Evolutionary conservation across 2,797 vertebrate genomes (phyloP), one percentile per base, ranked within the genome.

Genomic region (Esox lucius): DNA sequence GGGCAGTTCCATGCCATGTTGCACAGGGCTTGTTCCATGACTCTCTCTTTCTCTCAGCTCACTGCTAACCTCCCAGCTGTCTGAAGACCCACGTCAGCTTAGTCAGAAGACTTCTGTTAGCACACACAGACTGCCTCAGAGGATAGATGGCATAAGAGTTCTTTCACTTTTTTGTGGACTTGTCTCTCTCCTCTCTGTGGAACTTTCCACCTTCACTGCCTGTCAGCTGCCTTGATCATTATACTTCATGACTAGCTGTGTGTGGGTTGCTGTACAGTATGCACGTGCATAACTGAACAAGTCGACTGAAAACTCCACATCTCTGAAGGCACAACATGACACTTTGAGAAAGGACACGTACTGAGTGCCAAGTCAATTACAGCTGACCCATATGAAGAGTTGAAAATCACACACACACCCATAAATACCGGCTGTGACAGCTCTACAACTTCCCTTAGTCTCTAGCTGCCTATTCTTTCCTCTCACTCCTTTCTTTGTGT

Each of bases 171-270:
- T 24, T 53, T 22, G 7, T 61, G 22, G 56, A 61, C 56, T 61
- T 56, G 17, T 56, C 19, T 56, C 51, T 1, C 19, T 59, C 56
- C 26, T 33, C 5, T 65, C 15, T 22, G 7, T 68, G 35, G 66
- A 68, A 68, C 66, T 6, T 68, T 24, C 66, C 66, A 42, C 17
- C 35, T 68, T 19, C n/a, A 12, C 35, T n/a, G 33, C 66, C 48
- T n/a, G 26, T 74, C 24, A 75, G 56, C 46, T 75, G 61, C 46
- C 75, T 71, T 46, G 68, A 35, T 74, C 26, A 69, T 53, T 9
- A 5, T 77, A 65, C 75, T 70, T 77, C 78, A 84, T 75, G 75
- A 22, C 9, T 77, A 84, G 77, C 66, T 66, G 5, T 64, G 48
- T 53, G 31, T 72, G 64, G 28, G 65, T 59, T 9, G 56, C n/a